Percentiles rank a stretch among this genome's conserved stretches.
Conservation (phyloP, 2,797 vertebrate genomes). For the Amphiprion clarkii region DNA sequence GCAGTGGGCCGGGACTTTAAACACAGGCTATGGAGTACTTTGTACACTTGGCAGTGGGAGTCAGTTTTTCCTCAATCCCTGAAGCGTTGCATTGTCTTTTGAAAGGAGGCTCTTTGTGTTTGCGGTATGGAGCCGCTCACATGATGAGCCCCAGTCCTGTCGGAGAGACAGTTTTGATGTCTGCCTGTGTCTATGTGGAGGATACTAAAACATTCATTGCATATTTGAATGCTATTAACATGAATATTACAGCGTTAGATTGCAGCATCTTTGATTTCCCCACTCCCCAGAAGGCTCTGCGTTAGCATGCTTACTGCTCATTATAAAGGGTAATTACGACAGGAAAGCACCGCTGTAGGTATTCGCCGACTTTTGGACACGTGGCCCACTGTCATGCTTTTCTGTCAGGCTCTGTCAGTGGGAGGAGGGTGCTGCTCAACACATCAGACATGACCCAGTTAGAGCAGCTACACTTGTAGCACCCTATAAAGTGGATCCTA, state of each 20-base stretch:
- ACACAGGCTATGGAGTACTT: conserved; percentile 69
- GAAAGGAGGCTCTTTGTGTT: conserved; percentile 74
- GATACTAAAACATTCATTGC: conserved; percentile 69
- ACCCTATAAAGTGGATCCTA: conserved; percentile 63
- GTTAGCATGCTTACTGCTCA: conserved; percentile 55
- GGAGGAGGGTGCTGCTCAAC: conserved; percentile 55
- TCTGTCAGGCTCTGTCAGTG: conserved; percentile 49
- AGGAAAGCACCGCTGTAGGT: conserved; percentile 33
- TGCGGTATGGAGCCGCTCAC: conserved; percentile 64
- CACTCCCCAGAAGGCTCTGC: conserved; percentile 33
- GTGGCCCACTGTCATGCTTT: conserved; percentile 40
- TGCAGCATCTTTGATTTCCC: conserved; percentile 48
- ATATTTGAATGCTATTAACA: conserved; percentile 70
- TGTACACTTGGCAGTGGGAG: conserved; percentile 72
- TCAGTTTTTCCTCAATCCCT: conserved; percentile 69
- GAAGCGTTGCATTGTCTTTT: conserved; percentile 79
- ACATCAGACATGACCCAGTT: conserved; percentile 81
- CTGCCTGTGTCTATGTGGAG: conserved; percentile 44
- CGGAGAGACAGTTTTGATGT: conserved; percentile 70
- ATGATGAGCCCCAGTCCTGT: conserved; percentile 72
- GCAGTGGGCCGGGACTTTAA: conserved; percentile 60
- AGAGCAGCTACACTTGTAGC: conserved; percentile 66
- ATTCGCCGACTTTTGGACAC: conserved; percentile 46
- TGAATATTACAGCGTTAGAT: conserved; percentile 53
- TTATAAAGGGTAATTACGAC: conserved; percentile 61